A percentile compares a stretch with the other conserved stretches of the same genome.
These are phyloP conservation scores for Podarcis siculus DNA, from an alignment of 2,797 vertebrate genomes.

Conservation along the genomic window DNA sequence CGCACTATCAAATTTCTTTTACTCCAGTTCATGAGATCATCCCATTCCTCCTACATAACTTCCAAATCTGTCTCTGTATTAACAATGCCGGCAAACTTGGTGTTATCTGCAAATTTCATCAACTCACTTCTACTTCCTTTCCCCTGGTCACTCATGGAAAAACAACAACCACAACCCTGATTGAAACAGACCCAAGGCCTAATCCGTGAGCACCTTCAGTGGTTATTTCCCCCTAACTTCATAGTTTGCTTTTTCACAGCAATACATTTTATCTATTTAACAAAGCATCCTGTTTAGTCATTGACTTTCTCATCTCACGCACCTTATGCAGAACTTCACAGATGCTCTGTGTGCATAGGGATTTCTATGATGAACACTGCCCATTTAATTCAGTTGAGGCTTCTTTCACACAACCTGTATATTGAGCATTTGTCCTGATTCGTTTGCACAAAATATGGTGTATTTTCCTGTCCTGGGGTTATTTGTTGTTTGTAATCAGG, in stretches of 20 bases:
- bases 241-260: background rate
- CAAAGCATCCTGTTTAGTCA: background rate
- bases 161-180: background rate
- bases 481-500: too few species aligned
- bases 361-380: background rate
- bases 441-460: too few species aligned
- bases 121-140: background rate
- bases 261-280: background rate
- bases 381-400: background rate
- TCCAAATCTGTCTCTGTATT: background rate
- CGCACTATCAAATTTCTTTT: slow-evolving; percentile 17
- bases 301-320: background rate
- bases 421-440: too few species aligned
- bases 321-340: background rate
- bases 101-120: slow-evolving; percentile 17
- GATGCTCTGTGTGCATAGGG: background rate
- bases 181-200: background rate
- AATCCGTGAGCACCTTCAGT: background rate
- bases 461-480: too few species aligned
- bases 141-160: background rate
- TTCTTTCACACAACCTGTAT: too few species aligned
- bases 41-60: background rate
- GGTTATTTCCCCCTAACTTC: background rate
- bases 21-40: slow-evolving; percentile 8
- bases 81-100: background rate